Evolutionary conservation across 2,888 invertebrate genomes (phyloP).

Genomic region (Sympetrum striolatum): DNA sequence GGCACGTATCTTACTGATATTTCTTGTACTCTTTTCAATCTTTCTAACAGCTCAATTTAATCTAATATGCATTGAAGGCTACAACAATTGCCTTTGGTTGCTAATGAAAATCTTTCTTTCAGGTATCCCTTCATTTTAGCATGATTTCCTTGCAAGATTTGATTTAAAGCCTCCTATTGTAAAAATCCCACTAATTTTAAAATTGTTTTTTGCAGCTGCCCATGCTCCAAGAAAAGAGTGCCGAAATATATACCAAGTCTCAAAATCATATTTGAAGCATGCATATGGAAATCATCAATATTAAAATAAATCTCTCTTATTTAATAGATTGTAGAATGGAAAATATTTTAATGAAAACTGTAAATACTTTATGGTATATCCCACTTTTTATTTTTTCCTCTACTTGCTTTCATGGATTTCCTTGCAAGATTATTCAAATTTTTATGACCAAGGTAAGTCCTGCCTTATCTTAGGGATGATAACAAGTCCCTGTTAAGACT

Average conservation of each 20-base stretch:
- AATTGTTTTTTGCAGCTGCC: not conserved
- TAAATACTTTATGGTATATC: not conserved
- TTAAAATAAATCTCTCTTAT: no score
- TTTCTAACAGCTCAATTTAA: not conserved
- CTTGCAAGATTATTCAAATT: slow-evolving; percentile 27
- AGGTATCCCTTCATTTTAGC: not conserved
- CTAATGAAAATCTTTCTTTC: not conserved
- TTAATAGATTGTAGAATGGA: no score
- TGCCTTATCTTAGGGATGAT: not conserved
- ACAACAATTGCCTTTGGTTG: not conserved
- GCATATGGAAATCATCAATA: no score
- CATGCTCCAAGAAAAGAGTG: not conserved
- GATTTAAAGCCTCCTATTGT: not conserved
- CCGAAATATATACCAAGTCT: not conserved
- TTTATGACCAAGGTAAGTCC: slow-evolving; percentile 22
- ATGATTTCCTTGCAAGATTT: not conserved
- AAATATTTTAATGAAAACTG: no score
- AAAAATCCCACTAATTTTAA: not conserved
- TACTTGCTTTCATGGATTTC: not conserved
- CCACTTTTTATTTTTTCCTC: not conserved
- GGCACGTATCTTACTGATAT: not conserved
- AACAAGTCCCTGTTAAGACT: not conserved
- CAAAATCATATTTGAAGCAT: no score
- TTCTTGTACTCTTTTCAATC: not conserved
- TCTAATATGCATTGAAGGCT: not conserved